Conservation (phyloP, 2,888 invertebrate species). For the Drosophila setosimentum region DNA sequence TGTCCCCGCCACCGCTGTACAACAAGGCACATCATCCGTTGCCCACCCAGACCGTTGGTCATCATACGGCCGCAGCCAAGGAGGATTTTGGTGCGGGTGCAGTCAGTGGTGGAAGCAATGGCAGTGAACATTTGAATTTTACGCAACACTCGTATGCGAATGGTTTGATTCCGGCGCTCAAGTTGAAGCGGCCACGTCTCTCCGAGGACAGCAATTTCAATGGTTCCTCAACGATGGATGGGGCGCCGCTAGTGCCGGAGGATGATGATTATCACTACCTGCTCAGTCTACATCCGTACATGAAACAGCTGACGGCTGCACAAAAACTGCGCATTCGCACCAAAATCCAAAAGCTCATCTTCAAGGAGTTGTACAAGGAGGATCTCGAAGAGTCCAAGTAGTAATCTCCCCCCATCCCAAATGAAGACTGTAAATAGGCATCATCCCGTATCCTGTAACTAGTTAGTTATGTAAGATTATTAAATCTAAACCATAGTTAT, state of each 20-base stretch:
- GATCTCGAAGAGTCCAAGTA: slow-evolving; percentile 84
- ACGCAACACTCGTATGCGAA: slow-evolving; percentile 82
- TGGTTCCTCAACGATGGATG: slow-evolving; percentile 84
- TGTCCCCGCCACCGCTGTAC: slow-evolving; percentile 82
- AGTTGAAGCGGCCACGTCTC: slow-evolving; percentile 82
- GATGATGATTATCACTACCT: slow-evolving; percentile 85
- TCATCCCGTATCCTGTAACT: slow-evolving; percentile 21
- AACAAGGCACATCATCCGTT: slow-evolving; percentile 83
- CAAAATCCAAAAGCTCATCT: slow-evolving; percentile 85
- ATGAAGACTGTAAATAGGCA: slow-evolving; percentile 71
- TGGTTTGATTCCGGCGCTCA: slow-evolving; percentile 82
- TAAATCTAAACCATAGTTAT: slow-evolving; percentile 56
- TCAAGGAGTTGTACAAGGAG: slow-evolving; percentile 85
- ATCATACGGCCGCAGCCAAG: slow-evolving; percentile 67
- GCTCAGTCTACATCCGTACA: slow-evolving; percentile 85
- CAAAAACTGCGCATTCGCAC: slow-evolving; percentile 85
- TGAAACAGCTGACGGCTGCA: slow-evolving; percentile 84
- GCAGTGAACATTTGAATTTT: slow-evolving; percentile 78
- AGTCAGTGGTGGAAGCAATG: slow-evolving; percentile 26
- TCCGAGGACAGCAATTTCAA: slow-evolving; percentile 84
- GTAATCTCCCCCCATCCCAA: slow-evolving; percentile 21
- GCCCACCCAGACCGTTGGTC: slow-evolving; percentile 56
- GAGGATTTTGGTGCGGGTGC: slow-evolving; percentile 65
- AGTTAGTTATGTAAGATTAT: slow-evolving; percentile 38
- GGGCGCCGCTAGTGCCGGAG: slow-evolving; percentile 79